Evolutionary conservation across 2,797 vertebrate species (phyloP).

Genomic region (Chrosomus eos): DNA sequence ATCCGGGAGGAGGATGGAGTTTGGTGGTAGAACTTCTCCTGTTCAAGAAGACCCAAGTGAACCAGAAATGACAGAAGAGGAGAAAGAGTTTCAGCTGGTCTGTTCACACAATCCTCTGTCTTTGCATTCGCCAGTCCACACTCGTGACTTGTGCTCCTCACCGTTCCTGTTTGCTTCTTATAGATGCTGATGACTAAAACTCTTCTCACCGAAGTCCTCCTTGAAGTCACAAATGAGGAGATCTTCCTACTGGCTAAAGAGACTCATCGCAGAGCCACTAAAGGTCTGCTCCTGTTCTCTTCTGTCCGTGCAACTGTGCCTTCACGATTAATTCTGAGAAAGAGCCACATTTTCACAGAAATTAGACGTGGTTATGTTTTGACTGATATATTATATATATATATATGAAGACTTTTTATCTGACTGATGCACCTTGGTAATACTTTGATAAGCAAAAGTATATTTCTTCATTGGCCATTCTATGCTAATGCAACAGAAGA

Average conservation of each 20-base stretch:
- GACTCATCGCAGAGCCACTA: constrained; percentile 94
- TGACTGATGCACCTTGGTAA: constrained; percentile 31
- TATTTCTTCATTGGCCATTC: constrained; percentile 68
- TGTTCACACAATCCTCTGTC: constrained; percentile 36
- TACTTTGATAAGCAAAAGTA: constrained; percentile 36
- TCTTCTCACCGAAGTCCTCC: constrained; percentile 94
- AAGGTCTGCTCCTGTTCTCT: constrained; percentile 85
- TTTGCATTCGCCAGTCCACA: neutral
- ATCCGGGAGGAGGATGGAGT: constrained; percentile 70
- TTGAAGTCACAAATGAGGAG: constrained; percentile 98
- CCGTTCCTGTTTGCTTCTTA: neutral
- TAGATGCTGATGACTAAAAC: constrained; percentile 98
- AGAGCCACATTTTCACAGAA: constrained; percentile 49
- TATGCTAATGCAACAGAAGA: constrained; percentile 77
- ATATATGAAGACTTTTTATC: neutral
- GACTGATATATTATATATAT: constrained; percentile 4
- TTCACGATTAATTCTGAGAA: constrained; percentile 64
- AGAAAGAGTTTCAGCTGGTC: constrained; percentile 96
- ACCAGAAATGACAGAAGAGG: constrained; percentile 97
- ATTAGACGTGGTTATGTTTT: constrained; percentile 40
- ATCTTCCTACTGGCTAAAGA: constrained; percentile 93
- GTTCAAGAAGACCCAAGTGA: constrained; percentile 91
- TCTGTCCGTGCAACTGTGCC: constrained; percentile 65
- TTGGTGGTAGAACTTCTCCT: constrained; percentile 84
- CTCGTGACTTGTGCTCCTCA: neutral